Percentiles rank a stretch among this genome's conserved stretches.
Conservation (phyloP, 1,140 invertebrate species). For the Drosophila lacteicornis region DNA sequence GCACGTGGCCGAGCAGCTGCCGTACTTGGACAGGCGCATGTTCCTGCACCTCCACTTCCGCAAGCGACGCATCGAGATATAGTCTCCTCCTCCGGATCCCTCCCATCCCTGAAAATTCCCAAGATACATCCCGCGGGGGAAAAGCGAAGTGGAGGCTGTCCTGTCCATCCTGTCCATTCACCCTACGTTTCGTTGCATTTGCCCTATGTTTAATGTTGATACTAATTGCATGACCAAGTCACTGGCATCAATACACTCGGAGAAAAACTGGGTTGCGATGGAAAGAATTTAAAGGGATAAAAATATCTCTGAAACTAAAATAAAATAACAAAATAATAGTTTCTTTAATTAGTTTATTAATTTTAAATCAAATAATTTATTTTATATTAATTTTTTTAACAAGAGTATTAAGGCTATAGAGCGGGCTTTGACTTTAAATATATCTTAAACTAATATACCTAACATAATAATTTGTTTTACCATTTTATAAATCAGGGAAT, state of each 20-base stretch:
- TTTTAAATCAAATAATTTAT: too few relatives aligned
- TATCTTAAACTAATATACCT: too few relatives aligned
- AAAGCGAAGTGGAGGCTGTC: constrained; percentile 25
- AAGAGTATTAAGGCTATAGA: too few relatives aligned
- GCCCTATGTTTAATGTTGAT: constrained; percentile 31
- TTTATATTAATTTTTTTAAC: too few relatives aligned
- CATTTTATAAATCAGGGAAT: too few relatives aligned
- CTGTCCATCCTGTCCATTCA: constrained; percentile 28
- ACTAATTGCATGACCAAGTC: constrained; percentile 45
- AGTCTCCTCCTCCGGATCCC: constrained; percentile 4
- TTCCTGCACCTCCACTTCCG: constrained; percentile 79
- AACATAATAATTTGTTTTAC: too few relatives aligned
- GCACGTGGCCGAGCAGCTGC: constrained; percentile 67
- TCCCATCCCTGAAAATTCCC: neutral
- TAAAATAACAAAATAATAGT: too few relatives aligned
- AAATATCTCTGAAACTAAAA: too few relatives aligned
- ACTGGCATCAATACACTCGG: constrained; percentile 7
- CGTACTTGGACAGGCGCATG: constrained; percentile 80
- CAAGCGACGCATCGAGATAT: constrained; percentile 77
- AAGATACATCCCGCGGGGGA: neutral
- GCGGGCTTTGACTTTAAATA: too few relatives aligned
- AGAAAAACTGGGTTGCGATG: neutral
- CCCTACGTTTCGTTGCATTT: constrained; percentile 31
- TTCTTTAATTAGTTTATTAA: too few relatives aligned
- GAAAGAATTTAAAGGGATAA: neutral